Evolutionary conservation across 2,797 vertebrate genomes (phyloP).

Genomic region (Molossus molossus): DNA sequence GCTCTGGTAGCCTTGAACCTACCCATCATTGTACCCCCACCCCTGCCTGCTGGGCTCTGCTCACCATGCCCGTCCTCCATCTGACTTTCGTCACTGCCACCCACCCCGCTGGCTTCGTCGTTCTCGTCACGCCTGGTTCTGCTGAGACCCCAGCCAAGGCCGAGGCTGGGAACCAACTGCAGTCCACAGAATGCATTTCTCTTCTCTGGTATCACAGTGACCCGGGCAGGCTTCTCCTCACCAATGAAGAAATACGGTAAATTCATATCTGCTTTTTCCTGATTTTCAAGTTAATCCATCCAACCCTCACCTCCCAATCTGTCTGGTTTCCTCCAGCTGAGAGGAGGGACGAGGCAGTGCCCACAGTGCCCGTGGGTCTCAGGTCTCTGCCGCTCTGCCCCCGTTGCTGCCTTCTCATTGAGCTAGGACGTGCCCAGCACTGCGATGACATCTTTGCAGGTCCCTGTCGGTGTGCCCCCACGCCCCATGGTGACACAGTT

Average conservation of each 20-base stretch:
- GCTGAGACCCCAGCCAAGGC: not conserved
- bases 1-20: not conserved
- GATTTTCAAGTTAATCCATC: not conserved
- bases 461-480: not conserved
- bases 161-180: not conserved
- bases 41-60: not conserved
- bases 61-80: not conserved
- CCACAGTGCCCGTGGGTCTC: fast-evolving
- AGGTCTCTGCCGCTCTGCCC: fast-evolving
- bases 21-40: no score
- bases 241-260: not conserved
- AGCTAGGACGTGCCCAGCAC: fast-evolving
- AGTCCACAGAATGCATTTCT: not conserved
- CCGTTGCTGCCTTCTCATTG: not conserved
- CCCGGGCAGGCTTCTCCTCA: not conserved
- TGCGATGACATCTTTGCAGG: not conserved
- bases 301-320: not conserved
- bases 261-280: not conserved
- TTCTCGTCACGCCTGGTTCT: not conserved
- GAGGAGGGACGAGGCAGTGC: not conserved
- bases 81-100: not conserved
- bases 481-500: not conserved
- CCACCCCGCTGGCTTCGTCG: not conserved
- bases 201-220: not conserved
- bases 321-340: not conserved